phyloP scores from a whole-genome alignment of 2,888 invertebrate genomes.

The Rotaria sp. region DNA sequence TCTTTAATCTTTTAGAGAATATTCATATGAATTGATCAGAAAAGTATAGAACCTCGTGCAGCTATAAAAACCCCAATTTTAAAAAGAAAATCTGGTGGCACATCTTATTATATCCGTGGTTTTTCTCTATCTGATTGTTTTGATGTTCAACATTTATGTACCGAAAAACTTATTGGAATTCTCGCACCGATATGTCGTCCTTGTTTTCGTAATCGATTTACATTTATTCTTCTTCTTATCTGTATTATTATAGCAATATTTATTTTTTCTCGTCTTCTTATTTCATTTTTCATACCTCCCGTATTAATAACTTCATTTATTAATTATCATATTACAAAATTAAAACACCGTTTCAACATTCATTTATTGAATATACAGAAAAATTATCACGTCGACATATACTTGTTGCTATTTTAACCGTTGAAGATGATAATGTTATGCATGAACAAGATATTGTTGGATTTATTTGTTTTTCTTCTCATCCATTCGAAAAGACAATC shows the following conservation, averaged over 20 bases:
- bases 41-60: neutral
- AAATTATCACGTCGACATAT: neutral
- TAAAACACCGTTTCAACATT: conserved; percentile 22
- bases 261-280: neutral
- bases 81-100: neutral
- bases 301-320: neutral
- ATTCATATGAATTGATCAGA: too few species aligned
- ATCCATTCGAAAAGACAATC: neutral
- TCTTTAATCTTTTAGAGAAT: too few species aligned
- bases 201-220: conserved; percentile 28
- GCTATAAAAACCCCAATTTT: neutral
- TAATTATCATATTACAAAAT: neutral
- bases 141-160: conserved; percentile 20
- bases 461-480: neutral
- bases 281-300: neutral
- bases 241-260: neutral
- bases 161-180: neutral
- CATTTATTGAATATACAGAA: neutral
- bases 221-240: neutral
- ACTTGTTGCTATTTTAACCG: neutral
- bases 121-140: neutral
- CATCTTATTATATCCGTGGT: neutral
- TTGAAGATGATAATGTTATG: conserved; percentile 15
- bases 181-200: neutral
- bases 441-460: conserved; percentile 5